phyloP scores from a whole-genome alignment of 2,888 invertebrate genomes.

The Deilephila porcellus region DNA sequence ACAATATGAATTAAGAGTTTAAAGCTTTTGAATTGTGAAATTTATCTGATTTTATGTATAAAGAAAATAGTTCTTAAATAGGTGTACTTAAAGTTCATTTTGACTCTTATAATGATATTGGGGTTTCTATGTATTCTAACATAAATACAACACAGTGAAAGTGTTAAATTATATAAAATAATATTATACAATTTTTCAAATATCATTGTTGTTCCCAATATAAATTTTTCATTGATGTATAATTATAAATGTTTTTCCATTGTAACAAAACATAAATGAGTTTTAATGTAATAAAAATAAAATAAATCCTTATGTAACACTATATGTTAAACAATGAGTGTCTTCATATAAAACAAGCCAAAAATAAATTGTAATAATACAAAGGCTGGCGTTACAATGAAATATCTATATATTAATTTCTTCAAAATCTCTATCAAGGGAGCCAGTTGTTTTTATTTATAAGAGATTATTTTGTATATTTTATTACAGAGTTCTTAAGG shows the following conservation, averaged over 20 bases:
- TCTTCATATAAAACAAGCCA: constrained; percentile 34
- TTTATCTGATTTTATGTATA: neutral
- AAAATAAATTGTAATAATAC: constrained; percentile 33
- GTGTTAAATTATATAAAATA: constrained; percentile 5
- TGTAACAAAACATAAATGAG: constrained; percentile 16
- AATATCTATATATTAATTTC: neutral
- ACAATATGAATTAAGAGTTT: neutral
- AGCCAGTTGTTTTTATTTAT: neutral
- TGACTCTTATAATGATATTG: neutral
- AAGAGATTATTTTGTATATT: no score
- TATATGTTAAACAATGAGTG: constrained; percentile 31
- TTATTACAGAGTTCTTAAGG: no score
- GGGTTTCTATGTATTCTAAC: neutral
- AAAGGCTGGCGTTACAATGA: constrained; percentile 15
- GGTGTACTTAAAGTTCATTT: neutral
- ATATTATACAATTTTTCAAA: constrained; percentile 9
- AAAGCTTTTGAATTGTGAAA: neutral
- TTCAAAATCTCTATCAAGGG: neutral
- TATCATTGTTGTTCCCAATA: constrained; percentile 19
- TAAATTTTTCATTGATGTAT: constrained; percentile 33
- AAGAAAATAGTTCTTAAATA: neutral
- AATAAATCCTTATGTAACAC: constrained; percentile 19
- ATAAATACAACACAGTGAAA: neutral
- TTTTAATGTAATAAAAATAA: constrained; percentile 24
- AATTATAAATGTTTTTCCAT: constrained; percentile 35